These are phyloP conservation scores for Poecilia picta DNA, from an alignment of 2,797 vertebrate genomes.

Conservation along the genomic window DNA sequence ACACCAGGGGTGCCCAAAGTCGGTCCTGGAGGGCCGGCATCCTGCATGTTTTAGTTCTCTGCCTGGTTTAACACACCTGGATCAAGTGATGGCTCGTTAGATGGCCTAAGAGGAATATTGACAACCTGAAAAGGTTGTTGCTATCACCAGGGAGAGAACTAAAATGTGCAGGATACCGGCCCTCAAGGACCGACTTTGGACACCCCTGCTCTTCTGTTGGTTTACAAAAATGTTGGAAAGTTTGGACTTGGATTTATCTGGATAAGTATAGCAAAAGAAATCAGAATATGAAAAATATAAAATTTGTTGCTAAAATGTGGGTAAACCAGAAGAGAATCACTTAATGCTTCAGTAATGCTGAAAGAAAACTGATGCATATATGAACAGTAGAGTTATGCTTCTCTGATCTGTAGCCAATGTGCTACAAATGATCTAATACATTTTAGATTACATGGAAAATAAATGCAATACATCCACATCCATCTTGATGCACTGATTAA, in stretches of 20 bases:
- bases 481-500: too few relatives aligned
- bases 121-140: too few relatives aligned
- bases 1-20: too few relatives aligned
- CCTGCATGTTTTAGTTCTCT: too few relatives aligned
- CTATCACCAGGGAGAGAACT: too few relatives aligned
- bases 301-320: neutral
- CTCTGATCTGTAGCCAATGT: neutral
- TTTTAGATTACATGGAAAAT: neutral
- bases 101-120: too few relatives aligned
- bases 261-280: neutral
- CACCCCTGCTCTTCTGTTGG: neutral
- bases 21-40: too few relatives aligned
- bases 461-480: neutral
- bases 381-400: neutral
- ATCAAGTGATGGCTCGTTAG: too few relatives aligned
- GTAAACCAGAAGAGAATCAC: neutral
- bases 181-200: too few relatives aligned
- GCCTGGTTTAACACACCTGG: too few relatives aligned
- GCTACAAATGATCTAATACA: neutral
- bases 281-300: neutral
- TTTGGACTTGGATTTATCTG: neutral
- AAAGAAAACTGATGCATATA: neutral
- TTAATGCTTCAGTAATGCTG: neutral
- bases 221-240: neutral
- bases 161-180: too few relatives aligned